A percentile compares a stretch with the other conserved stretches of the same genome.
Evolutionary conservation across 2,888 invertebrate genomes (phyloP).

Genomic region (Balanococcus diminutus): DNA sequence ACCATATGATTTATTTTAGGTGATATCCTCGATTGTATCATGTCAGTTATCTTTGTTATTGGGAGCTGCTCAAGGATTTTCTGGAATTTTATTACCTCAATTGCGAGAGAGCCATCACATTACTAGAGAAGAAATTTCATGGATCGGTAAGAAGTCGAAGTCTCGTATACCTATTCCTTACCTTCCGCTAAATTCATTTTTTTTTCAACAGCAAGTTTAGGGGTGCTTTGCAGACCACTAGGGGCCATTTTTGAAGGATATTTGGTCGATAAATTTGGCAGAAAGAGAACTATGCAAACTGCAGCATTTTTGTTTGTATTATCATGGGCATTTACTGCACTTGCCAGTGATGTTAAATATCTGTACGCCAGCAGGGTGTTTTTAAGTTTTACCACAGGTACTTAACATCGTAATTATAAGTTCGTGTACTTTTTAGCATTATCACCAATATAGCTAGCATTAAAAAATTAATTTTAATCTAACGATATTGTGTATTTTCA

Average conservation of each 20-base stretch:
- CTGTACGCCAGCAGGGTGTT: conserved; percentile 33
- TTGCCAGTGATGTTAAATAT: background rate
- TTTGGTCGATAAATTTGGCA: conserved; percentile 34
- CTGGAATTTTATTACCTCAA: conserved; percentile 39
- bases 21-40: conserved; percentile 1
- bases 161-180: background rate
- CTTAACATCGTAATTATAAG: background rate
- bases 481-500: no score
- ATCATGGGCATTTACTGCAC: conserved; percentile 48
- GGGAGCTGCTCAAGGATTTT: conserved; percentile 48
- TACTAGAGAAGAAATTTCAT: background rate
- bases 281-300: conserved; percentile 18
- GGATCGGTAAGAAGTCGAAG: conserved; percentile 33
- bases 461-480: background rate
- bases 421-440: background rate
- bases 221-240: conserved; percentile 38
- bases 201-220: conserved; percentile 38
- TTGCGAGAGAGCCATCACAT: background rate
- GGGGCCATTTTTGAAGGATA: conserved; percentile 42
- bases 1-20: background rate
- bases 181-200: no score
- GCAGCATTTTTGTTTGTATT: background rate
- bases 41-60: conserved; percentile 42
- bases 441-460: background rate
- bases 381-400: conserved; percentile 9